Evolutionary conservation across 2,113 vertebrate species (phyloP), one percentile per base, ranked within the genome.

Genomic region (Ornithorhynchus anatinus): DNA sequence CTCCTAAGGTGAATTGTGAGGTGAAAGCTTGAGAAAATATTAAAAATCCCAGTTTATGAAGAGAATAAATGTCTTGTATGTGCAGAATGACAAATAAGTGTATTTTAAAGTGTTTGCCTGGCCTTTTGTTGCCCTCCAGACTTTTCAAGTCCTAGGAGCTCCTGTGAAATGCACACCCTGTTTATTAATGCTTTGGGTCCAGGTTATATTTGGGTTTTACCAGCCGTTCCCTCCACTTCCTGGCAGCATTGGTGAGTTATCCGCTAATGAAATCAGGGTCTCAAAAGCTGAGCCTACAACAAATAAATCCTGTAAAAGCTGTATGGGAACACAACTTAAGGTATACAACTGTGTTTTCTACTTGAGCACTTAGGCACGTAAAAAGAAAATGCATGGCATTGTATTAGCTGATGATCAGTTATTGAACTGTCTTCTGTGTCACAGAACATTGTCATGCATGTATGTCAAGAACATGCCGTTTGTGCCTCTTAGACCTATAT

Each of bases 1-100:
- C 56, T 25, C 25, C 84, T 69, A 73, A 79, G 81, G 71, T 59
- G 59, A 79, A 71, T 59, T 72, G 42, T 8, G 77, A 56, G 14
- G 47, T 62, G 3, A 35, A 29, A 37, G 2, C 35, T 59, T 62
- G 40, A 29, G 74, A 32, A 11, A 47, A 12, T 48, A 52, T 76
- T 32, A 68, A 64, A 51, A 16, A 32, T 52, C 32, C 35, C 13
- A 19, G 11, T 23, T 48, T 23, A 22, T 43, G 31, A 8, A 32
- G 48, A 12, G 22, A 14, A 27, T 31, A 29, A 4, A 40, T 51
- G 27, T 23, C 1, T 23, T 45, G 22, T 13, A 23, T 25, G n/a
- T 47, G 22, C 16, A 25, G 45, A 32, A 62, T n/a, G 20, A 59
- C 36, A 64, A 2, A 52, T n/a, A 40, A 67, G 54, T 17, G 15